A percentile compares a stretch with the other conserved stretches of the same genome.
Evolutionary conservation across 1,140 invertebrate species (phyloP).

Genomic region (Cotesia glomerata): DNA sequence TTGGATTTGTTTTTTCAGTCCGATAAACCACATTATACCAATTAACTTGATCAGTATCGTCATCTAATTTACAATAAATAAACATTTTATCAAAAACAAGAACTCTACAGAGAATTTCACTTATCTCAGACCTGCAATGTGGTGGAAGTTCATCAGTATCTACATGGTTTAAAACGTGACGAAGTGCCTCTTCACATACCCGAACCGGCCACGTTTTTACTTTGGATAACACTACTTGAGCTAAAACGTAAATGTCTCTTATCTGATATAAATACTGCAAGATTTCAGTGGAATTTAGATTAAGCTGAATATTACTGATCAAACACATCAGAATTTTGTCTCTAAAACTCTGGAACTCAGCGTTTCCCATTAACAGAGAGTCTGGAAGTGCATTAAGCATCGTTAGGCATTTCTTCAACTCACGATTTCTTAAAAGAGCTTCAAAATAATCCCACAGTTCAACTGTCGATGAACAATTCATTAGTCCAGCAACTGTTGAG

Average conservation of each 20-base stretch:
- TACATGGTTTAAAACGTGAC: slow-evolving; percentile 43
- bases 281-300: slow-evolving; percentile 22
- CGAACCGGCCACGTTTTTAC: slow-evolving; percentile 48
- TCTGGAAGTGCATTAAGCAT: slow-evolving; percentile 47
- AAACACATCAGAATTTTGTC: slow-evolving; percentile 63
- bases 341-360: slow-evolving; percentile 54
- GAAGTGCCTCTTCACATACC: slow-evolving; percentile 46
- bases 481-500: slow-evolving; percentile 59
- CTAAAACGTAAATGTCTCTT: slow-evolving; percentile 46
- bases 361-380: slow-evolving; percentile 39
- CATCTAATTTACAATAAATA: slow-evolving; percentile 47
- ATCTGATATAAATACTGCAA: slow-evolving; percentile 51
- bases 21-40: slow-evolving; percentile 62
- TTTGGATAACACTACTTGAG: slow-evolving; percentile 45
- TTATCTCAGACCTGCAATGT: slow-evolving; percentile 52
- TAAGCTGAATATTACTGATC: slow-evolving; percentile 48
- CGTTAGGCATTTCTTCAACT: slow-evolving; percentile 43
- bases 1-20: slow-evolving; percentile 51
- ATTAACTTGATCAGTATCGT: slow-evolving; percentile 40
- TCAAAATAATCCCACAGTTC: slow-evolving; percentile 49
- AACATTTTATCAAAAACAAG: slow-evolving; percentile 61
- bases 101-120: slow-evolving; percentile 51
- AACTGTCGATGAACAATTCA: slow-evolving; percentile 48
- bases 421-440: slow-evolving; percentile 32
- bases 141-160: slow-evolving; percentile 52